phyloP scores from a whole-genome alignment of 2,113 vertebrate species.

The Argyrosomus japonicus region DNA sequence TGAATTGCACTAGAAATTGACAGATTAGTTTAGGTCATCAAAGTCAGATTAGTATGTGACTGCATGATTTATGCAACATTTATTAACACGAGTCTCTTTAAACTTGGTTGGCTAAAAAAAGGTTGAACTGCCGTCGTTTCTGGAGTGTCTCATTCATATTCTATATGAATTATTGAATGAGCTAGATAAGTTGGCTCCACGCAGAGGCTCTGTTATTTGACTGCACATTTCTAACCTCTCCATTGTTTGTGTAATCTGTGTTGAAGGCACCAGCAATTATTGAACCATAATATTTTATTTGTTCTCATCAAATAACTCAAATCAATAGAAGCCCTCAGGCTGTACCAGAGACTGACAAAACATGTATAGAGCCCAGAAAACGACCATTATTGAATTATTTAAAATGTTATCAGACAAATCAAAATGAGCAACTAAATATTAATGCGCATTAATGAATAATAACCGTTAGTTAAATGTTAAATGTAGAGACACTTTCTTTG shows the following conservation, averaged over 20 bases:
- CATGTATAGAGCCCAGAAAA: too few relatives aligned
- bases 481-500: too few relatives aligned
- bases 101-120: slow-evolving; percentile 1
- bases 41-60: slow-evolving; percentile 8
- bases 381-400: too few relatives aligned
- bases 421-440: too few relatives aligned
- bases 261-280: too few relatives aligned
- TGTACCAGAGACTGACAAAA: too few relatives aligned
- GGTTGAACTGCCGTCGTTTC: not conserved
- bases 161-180: not conserved
- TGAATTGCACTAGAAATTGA: not conserved
- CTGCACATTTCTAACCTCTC: not conserved
- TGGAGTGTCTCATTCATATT: not conserved
- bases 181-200: not conserved
- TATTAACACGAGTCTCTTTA: slow-evolving; percentile 16
- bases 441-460: too few relatives aligned
- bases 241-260: not conserved
- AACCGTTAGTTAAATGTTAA: too few relatives aligned
- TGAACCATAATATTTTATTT: not conserved
- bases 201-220: not conserved
- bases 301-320: too few relatives aligned
- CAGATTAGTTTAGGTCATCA: slow-evolving; percentile 46
- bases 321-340: too few relatives aligned
- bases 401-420: too few relatives aligned
- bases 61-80: not conserved